Base-by-base conservation (phyloP, 2,888 invertebrate species). In the Heteropelma amictum region DNA sequence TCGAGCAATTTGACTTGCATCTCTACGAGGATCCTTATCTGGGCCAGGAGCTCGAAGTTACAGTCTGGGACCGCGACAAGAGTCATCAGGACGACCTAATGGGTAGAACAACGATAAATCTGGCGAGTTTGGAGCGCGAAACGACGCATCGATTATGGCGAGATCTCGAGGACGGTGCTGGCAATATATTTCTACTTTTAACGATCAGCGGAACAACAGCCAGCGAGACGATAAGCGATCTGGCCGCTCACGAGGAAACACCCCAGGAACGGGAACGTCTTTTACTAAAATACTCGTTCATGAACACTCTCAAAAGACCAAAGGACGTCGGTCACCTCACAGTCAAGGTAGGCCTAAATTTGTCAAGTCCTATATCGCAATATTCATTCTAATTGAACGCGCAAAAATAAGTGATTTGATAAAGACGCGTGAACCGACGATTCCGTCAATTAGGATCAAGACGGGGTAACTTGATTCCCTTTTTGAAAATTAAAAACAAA, bases 1-100 rank as follows among this genome's bases (percentile, higher is more conserved):
- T 98, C 85, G 99, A 99, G 87, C 98, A 98, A 90, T 98, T 99
- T 87, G 98, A 99, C 89, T 91, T 99, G 26, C 98, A 99, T 89
- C 91, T 99, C 5, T 99, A 96, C 89, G 98, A 98, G 84, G 98
- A 98, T 82, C 88, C 88, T 5, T 85, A 86, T 71, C 94, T 96
- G 83, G 96, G 96, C 65, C 97, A 98, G 89, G 93, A 95, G 72
- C 90, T 99, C 23, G 98, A 99, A 89, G 93, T 99, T 68, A 95
- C 96, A 0, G 93, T 98, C 0, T 97, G 96, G 94, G 96, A 97
- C 86, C 95, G 96, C 81, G 96, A 96, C 84, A 93, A 93, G 68
- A 92, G 93, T 79, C 93, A 94, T n/a, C 94, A 94, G 83, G 97
- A 97, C 86, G 96, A 96, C 86, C 93, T 95, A 84, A 94, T 97